These are phyloP conservation scores for Phyllostomus hastatus DNA, from an alignment of 2,113 vertebrate genomes.

Conservation along the genomic window DNA sequence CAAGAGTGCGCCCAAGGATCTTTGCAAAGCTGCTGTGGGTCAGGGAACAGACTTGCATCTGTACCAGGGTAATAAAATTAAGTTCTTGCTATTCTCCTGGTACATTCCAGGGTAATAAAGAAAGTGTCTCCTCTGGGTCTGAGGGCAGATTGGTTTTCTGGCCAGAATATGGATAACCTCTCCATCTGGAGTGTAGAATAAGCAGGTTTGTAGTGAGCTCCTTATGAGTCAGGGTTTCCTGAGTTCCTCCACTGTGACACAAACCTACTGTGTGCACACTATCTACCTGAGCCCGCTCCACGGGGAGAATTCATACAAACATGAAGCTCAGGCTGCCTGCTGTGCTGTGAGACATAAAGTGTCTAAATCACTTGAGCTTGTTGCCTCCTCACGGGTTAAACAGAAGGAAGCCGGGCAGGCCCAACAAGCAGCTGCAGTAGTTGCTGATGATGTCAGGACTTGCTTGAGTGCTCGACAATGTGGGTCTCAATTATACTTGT, in stretches of 20 bases:
- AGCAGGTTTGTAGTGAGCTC: neutral
- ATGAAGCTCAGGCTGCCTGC: neutral
- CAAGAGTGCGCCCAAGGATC: neutral
- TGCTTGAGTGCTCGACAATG: neutral
- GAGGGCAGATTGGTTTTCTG: neutral
- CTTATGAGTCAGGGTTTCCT: neutral
- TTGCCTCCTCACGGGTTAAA: neutral
- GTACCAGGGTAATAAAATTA: neutral
- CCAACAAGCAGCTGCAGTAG: neutral
- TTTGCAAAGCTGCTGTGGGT: neutral
- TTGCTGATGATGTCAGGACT: neutral
- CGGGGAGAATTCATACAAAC: fast-evolving
- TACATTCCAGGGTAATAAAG: neutral
- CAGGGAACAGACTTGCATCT: neutral
- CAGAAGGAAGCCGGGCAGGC: fast-evolving
- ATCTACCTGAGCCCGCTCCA: fast-evolving
- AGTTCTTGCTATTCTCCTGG: neutral
- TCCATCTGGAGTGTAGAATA: neutral
- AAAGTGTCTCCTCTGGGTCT: neutral
- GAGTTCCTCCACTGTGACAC: neutral
- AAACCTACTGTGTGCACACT: neutral
- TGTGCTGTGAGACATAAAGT: neutral
- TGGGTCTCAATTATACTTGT: neutral
- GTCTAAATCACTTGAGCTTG: too few relatives aligned
- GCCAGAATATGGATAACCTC: neutral